A percentile compares a stretch with the other conserved stretches of the same genome.
These are phyloP conservation scores for Streptopelia turtur DNA, from an alignment of 2,797 vertebrate species.

Conservation along the genomic window DNA sequence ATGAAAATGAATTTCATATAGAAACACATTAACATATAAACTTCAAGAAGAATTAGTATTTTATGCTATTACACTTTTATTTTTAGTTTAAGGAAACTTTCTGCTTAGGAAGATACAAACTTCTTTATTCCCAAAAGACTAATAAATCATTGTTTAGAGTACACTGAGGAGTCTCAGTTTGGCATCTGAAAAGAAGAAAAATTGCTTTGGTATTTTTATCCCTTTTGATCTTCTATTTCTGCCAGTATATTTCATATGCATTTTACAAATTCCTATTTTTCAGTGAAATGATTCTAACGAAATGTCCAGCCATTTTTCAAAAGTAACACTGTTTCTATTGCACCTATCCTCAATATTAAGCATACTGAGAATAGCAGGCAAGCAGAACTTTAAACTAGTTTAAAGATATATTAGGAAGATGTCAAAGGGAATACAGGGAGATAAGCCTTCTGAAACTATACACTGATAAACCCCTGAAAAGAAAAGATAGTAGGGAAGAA, in stretches of 20 bases:
- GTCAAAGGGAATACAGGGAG: conserved; percentile 23
- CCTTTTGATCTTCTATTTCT: conserved; percentile 52
- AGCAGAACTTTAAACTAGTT: conserved; percentile 11
- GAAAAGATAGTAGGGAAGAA: not conserved
- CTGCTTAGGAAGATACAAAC: not conserved
- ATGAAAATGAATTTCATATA: not conserved
- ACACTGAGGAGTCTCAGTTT: not conserved
- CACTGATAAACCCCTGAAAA: conserved; percentile 23
- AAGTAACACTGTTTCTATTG: conserved; percentile 52
- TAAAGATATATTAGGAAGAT: conserved; percentile 49
- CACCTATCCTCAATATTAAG: conserved; percentile 52
- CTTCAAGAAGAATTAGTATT: not conserved
- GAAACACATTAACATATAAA: not conserved
- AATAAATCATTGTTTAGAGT: conserved; percentile 33
- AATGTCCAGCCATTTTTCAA: conserved; percentile 57
- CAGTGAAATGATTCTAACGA: conserved; percentile 18
- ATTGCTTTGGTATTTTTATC: conserved; percentile 47
- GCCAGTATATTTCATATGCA: conserved; percentile 26
- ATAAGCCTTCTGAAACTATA: conserved; percentile 34
- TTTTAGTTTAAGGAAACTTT: conserved; percentile 23
- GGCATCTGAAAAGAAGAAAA: conserved; percentile 23
- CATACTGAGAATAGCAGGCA: conserved; percentile 2
- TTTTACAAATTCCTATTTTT: conserved; percentile 35
- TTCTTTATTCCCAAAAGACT: not conserved
- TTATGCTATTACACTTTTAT: not conserved